A percentile compares a stretch with the other conserved stretches of the same genome.
These are phyloP conservation scores for Tenodera sinensis DNA, from an alignment of 2,888 invertebrate genomes.

Conservation along the genomic window DNA sequence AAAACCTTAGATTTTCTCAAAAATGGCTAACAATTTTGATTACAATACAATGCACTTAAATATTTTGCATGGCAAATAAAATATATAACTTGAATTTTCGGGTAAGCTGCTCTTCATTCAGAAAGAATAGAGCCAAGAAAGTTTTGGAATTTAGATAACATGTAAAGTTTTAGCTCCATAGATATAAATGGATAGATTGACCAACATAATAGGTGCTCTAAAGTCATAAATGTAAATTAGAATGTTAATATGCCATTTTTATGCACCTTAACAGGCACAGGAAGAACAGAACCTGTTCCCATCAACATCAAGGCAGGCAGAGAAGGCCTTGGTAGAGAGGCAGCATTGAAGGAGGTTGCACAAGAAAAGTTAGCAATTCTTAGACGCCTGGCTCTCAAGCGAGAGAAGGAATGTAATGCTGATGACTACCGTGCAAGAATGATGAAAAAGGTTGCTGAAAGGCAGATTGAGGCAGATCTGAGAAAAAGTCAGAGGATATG, in stretches of 20 bases:
- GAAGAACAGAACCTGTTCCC: slow-evolving; percentile 59
- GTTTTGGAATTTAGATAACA: too few species aligned
- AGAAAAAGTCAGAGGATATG: slow-evolving; percentile 53
- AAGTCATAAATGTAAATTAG: too few species aligned
- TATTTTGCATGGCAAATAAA: too few species aligned
- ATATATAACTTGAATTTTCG: too few species aligned
- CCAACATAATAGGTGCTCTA: too few species aligned
- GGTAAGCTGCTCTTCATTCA: too few species aligned
- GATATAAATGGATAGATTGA: too few species aligned
- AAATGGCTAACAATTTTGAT: too few species aligned
- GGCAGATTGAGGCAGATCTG: slow-evolving; percentile 47
- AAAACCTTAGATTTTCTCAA: too few species aligned
- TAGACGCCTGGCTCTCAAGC: slow-evolving; percentile 35
- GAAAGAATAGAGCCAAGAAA: too few species aligned
- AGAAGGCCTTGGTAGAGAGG: slow-evolving; percentile 59
- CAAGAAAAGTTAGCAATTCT: slow-evolving; percentile 39
- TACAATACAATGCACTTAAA: too few species aligned
- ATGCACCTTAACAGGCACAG: slow-evolving; percentile 37
- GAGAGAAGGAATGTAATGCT: slow-evolving; percentile 36
- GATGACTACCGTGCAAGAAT: slow-evolving; percentile 53
- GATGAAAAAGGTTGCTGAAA: slow-evolving; percentile 49
- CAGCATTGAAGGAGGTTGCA: slow-evolving; percentile 44
- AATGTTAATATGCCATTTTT: not conserved
- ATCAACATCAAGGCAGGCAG: slow-evolving; percentile 60
- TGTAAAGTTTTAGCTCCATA: too few species aligned